These are phyloP conservation scores for Synergus gifuensis DNA, from an alignment of 2,888 invertebrate species.

Conservation along the genomic window DNA sequence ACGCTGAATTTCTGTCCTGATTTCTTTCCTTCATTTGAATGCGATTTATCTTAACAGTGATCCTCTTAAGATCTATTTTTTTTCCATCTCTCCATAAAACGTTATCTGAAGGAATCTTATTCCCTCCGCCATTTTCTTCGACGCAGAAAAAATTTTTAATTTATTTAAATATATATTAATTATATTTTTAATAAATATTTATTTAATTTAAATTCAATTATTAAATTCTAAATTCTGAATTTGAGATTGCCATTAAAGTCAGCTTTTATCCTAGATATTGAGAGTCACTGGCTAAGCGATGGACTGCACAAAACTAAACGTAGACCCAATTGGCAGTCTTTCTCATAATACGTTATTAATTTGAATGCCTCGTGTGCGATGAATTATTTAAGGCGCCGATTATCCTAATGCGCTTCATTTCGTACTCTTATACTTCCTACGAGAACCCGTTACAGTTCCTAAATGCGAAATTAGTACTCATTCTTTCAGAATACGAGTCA, in stretches of 20 bases:
- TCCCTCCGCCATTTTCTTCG: too few relatives aligned
- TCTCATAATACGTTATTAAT: conserved; percentile 65
- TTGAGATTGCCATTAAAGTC: too few relatives aligned
- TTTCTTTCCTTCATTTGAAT: conserved; percentile 71
- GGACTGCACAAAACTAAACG: conserved; percentile 56
- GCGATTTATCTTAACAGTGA: conserved; percentile 65
- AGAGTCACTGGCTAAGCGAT: background rate
- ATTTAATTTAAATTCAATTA: too few relatives aligned
- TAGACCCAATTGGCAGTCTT: conserved; percentile 59
- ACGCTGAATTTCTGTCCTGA: conserved; percentile 58
- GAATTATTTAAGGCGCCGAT: conserved; percentile 66
- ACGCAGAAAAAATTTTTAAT: too few relatives aligned
- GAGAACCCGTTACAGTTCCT: background rate
- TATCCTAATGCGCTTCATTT: conserved; percentile 59
- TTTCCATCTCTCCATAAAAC: conserved; percentile 28
- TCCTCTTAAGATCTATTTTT: conserved; percentile 50
- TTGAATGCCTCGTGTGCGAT: conserved; percentile 62
- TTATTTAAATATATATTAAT: too few relatives aligned
- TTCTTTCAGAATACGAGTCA: background rate
- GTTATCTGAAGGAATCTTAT: background rate
- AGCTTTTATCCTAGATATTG: background rate
- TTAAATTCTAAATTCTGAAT: too few relatives aligned
- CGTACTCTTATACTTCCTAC: background rate
- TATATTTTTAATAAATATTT: too few relatives aligned
- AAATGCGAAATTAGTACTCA: conserved; percentile 1